These are phyloP conservation scores for Sycobia sp. DNA, from an alignment of 1,140 invertebrate species.

Conservation along the genomic window DNA sequence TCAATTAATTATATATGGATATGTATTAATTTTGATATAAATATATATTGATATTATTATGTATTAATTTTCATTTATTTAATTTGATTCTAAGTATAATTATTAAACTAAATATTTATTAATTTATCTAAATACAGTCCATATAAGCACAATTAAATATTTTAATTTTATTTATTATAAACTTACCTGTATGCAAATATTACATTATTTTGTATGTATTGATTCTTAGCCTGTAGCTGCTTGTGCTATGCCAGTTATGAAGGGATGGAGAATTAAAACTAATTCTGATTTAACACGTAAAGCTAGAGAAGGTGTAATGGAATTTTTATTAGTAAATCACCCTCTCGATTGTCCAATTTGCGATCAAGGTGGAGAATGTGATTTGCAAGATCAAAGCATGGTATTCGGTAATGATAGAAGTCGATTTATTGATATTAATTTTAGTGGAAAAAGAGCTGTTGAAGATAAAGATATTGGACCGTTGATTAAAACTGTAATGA, in stretches of 20 bases:
- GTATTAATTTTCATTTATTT: too few species aligned
- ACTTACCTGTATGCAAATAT: too few species aligned
- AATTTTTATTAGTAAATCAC: slow-evolving; percentile 98
- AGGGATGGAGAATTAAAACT: slow-evolving; percentile 96
- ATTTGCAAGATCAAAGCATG: slow-evolving; percentile 98
- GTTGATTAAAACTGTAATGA: slow-evolving; percentile 99
- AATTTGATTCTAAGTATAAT: too few species aligned
- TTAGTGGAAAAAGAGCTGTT: slow-evolving; percentile 95
- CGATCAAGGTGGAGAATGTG: slow-evolving; percentile 99
- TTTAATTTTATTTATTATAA: too few species aligned
- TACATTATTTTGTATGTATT: too few species aligned
- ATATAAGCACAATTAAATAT: too few species aligned
- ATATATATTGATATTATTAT: too few species aligned
- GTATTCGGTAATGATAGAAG: slow-evolving; percentile 97
- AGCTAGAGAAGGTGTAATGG: slow-evolving; percentile 98
- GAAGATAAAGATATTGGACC: slow-evolving; percentile 99
- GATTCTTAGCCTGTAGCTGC: slow-evolving; percentile 98
- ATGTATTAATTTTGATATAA: too few species aligned
- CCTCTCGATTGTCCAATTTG: slow-evolving; percentile 99
- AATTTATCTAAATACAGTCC: too few species aligned
- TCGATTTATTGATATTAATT: slow-evolving; percentile 91
- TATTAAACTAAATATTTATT: too few species aligned
- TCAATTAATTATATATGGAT: too few species aligned
- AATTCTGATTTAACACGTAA: slow-evolving; percentile 94
- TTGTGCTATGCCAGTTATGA: slow-evolving; percentile 99